A percentile compares a stretch with the other conserved stretches of the same genome.
Evolutionary conservation across 1,140 invertebrate genomes (phyloP).

Genomic region (Theocolax elegans): DNA sequence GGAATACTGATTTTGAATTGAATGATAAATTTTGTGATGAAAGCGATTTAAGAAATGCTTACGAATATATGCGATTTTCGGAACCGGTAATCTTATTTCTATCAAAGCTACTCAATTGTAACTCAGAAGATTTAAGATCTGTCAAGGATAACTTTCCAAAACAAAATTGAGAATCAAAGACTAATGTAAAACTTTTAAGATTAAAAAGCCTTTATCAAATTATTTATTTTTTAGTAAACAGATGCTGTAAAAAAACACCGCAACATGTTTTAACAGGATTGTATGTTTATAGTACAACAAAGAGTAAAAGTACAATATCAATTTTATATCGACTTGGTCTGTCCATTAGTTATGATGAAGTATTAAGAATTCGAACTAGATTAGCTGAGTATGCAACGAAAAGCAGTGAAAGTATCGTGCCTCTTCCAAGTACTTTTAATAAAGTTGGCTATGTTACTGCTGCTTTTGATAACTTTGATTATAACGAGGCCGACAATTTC

Average conservation of each 20-base stretch:
- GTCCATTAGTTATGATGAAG: not conserved
- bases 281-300: not conserved
- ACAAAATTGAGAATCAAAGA: not conserved
- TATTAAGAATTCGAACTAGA: not conserved
- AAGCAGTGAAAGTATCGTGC: constrained; percentile 13
- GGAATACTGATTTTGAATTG: not conserved
- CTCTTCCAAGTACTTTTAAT: constrained; percentile 31
- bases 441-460: constrained; percentile 1
- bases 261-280: not conserved
- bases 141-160: not conserved
- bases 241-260: not conserved
- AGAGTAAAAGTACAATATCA: constrained; percentile 2
- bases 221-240: not conserved
- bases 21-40: constrained; percentile 9
- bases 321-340: not conserved
- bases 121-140: not conserved
- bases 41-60: not conserved
- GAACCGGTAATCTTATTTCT: not conserved
- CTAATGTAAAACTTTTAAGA: not conserved
- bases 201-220: constrained; percentile 5
- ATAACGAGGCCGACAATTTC: constrained; percentile 38
- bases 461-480: constrained; percentile 43
- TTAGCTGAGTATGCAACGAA: constrained; percentile 15
- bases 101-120: not conserved
- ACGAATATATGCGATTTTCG: not conserved